Base-by-base conservation (phyloP, 2,888 invertebrate species). In the Nephrotoma appendiculata region DNA sequence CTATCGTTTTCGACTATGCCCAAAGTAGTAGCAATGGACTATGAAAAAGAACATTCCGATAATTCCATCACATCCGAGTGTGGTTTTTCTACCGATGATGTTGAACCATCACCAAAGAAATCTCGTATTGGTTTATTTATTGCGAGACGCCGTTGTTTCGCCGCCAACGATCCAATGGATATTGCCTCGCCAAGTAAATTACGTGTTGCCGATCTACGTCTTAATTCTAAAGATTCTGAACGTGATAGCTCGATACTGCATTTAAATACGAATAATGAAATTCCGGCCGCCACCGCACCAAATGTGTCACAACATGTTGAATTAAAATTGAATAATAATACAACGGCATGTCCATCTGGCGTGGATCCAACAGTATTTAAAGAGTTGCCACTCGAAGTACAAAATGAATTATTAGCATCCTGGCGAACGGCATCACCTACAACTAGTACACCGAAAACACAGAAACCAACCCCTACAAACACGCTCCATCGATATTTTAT, bases 41-140 rank as follows among this genome's bases (percentile, higher is more conserved):
- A 90, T 86, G 91, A 90, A 84, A 52, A 86, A 86, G 44, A 57
- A 57, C 19, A 19, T 44, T 71, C 86, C 57, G 86, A 86, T 83
- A 52, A 45, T 41, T 90, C 91, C 12, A 90, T 91, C 2, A 91
- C 91, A 43, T 91, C 91, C 0, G 91, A 91, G 86, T 91, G 94
- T 9, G 94, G 94, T 89, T 93, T 94, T 52, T 94, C 94, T 0
- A 95, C 95, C 90, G 93, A 92, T 12, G 96, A 96, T 91, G 92
- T 94, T 3, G 96, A 95, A 89, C 96, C 96, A 0, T 94, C 95
- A 5, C 95, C 95, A n/a, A 96, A 96, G 91, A 96, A 96, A 90
- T 94, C 91, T 87, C 90, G 92, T 31, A 89, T 91, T 41, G 92
- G 92, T 6, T 89, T 93, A 43, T 91, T 93, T 87, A 90, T 93